These are phyloP conservation scores for Hyppa rectilinea DNA, from an alignment of 2,888 invertebrate genomes.

Conservation along the genomic window DNA sequence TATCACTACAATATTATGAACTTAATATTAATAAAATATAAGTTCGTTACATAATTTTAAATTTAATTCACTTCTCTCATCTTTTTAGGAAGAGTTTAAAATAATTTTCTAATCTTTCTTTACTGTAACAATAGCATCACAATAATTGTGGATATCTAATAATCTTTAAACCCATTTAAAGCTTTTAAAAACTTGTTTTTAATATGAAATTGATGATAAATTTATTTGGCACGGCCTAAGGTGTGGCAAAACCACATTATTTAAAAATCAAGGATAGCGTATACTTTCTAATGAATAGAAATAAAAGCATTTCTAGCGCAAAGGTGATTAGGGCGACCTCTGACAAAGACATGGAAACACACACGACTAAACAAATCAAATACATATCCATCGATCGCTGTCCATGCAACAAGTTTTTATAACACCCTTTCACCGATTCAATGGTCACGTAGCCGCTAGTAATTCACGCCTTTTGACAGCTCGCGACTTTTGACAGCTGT, in stretches of 20 bases:
- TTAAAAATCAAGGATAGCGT: conserved; percentile 63
- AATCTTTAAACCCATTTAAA: conserved; percentile 17
- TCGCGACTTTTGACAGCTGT: conserved; percentile 75
- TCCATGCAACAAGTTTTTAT: conserved; percentile 53
- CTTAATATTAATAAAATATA: not conserved
- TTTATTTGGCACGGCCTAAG: conserved; percentile 44
- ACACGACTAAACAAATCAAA: conserved; percentile 63
- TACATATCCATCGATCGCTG: conserved; percentile 62
- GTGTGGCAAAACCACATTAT: conserved; percentile 49
- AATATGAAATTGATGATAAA: conserved; percentile 32
- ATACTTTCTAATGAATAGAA: conserved; percentile 77
- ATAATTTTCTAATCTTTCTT: conserved; percentile 10
- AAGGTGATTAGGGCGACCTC: conserved; percentile 78
- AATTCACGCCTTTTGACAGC: conserved; percentile 71
- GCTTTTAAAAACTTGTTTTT: conserved; percentile 38
- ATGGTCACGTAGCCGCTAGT: conserved; percentile 57
- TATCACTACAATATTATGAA: not conserved
- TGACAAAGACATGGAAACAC: conserved; percentile 72
- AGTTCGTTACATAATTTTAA: not conserved
- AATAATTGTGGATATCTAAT: not conserved
- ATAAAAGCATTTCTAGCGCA: conserved; percentile 77
- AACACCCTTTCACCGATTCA: conserved; percentile 69
- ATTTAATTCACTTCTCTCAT: not conserved
- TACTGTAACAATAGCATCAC: conserved; percentile 12
- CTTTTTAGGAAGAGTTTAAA: not conserved